Percentiles rank a stretch among this genome's conserved stretches.
Evolutionary conservation across 2,888 invertebrate species (phyloP).

Genomic region (Sturmia bella): DNA sequence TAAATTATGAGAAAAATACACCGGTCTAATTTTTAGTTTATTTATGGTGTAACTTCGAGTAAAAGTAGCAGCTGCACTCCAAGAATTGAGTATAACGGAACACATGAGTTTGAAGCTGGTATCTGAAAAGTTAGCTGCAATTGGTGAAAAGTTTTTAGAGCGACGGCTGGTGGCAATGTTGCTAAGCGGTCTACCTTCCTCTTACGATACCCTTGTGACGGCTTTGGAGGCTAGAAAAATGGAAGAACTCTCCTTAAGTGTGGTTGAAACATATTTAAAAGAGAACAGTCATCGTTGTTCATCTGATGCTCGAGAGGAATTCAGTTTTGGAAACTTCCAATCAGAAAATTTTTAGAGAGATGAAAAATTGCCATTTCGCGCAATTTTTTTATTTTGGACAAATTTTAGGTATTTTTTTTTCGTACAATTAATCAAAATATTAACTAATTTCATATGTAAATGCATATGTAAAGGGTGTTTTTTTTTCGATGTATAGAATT

Average conservation of each 20-base stretch:
- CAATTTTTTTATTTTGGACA: too few relatives aligned
- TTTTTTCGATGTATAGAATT: too few relatives aligned
- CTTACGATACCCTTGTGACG: slow-evolving; percentile 31
- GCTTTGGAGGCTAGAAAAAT: slow-evolving; percentile 41
- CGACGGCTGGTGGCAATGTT: slow-evolving; percentile 42
- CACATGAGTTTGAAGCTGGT: slow-evolving; percentile 22
- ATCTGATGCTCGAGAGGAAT: slow-evolving; percentile 11
- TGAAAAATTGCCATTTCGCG: too few relatives aligned
- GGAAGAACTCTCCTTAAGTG: slow-evolving; percentile 28
- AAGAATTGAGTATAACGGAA: not conserved
- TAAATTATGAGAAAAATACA: too few relatives aligned
- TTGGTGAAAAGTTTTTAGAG: slow-evolving; percentile 36
- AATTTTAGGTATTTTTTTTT: too few relatives aligned
- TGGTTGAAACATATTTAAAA: slow-evolving; percentile 12
- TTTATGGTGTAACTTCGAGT: too few relatives aligned
- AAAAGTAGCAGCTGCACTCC: too few relatives aligned
- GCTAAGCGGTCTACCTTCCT: slow-evolving; percentile 19
- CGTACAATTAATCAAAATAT: too few relatives aligned
- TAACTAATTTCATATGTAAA: too few relatives aligned
- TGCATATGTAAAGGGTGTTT: too few relatives aligned
- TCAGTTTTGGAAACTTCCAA: slow-evolving; percentile 18
- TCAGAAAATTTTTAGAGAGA: too few relatives aligned
- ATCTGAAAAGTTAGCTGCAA: slow-evolving; percentile 36
- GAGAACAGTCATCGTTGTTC: slow-evolving; percentile 7
- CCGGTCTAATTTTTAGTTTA: too few relatives aligned